Conservation (phyloP, 2,797 vertebrate species). For the Orientallactaga sibirica region DNA sequence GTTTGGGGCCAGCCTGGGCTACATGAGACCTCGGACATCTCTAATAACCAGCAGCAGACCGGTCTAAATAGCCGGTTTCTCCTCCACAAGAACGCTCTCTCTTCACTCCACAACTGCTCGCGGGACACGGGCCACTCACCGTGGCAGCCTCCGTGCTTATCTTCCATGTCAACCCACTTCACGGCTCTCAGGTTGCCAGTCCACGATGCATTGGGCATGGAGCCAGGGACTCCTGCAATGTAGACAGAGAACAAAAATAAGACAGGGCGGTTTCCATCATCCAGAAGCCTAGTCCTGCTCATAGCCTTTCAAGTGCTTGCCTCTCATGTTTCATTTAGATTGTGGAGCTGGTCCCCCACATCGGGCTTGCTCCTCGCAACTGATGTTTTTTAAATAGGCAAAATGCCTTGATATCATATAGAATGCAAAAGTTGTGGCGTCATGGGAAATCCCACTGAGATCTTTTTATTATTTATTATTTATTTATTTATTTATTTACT, state of each 20-base stretch:
- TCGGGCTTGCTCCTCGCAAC: neutral
- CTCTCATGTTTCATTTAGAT: neutral
- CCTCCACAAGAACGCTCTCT: neutral
- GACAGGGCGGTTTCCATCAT: neutral
- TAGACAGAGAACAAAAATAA: conserved; percentile 57
- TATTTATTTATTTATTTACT: no score
- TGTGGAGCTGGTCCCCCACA: neutral
- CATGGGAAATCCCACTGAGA: no score
- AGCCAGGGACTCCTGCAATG: conserved; percentile 85
- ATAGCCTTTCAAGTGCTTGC: neutral
- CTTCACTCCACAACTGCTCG: neutral
- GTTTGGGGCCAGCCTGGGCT: no score
- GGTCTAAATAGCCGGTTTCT: neutral
- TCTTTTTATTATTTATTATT: no score
- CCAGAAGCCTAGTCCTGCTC: neutral
- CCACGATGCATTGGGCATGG: conserved; percentile 86
- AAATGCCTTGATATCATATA: no score
- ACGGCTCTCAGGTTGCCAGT: conserved; percentile 85
- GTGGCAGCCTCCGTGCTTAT: conserved; percentile 86
- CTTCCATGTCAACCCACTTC: conserved; percentile 86
- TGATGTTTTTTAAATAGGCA: neutral
- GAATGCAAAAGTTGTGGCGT: no score
- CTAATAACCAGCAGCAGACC: neutral
- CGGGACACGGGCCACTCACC: conserved; percentile 75
- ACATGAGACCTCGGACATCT: neutral